These are phyloP conservation scores for Morbakka virulenta DNA, from an alignment of 30 jellyfish, hydroid and myxozoan species.

Conservation along the genomic window DNA sequence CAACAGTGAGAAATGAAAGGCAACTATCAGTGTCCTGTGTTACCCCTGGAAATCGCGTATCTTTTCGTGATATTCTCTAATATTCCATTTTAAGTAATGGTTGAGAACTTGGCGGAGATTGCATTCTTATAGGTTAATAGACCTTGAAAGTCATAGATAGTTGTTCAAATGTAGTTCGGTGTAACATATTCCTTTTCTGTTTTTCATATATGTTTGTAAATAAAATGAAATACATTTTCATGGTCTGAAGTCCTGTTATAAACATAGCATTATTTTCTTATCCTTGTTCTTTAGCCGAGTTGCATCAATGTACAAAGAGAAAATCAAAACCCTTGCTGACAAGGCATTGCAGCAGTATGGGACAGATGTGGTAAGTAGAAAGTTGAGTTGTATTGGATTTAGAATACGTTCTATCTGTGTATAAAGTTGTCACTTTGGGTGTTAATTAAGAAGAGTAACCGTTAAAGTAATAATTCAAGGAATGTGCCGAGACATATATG, in stretches of 20 bases:
- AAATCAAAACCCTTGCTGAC: conserved; percentile 45
- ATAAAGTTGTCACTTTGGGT: background rate
- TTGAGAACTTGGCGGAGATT: too few species aligned
- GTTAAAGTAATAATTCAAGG: background rate
- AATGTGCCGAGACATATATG: too few species aligned
- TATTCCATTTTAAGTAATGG: too few species aligned
- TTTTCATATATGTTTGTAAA: background rate
- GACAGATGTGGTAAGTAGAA: conserved; percentile 45
- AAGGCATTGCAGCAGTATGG: conserved; percentile 80
- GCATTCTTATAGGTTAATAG: too few species aligned
- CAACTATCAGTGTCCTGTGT: too few species aligned
- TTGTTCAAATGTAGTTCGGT: background rate
- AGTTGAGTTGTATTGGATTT: too few species aligned
- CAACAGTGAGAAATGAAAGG: too few species aligned
- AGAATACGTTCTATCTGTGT: background rate
- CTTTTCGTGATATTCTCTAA: too few species aligned
- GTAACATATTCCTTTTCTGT: background rate
- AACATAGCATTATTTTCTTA: background rate
- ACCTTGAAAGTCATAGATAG: too few species aligned
- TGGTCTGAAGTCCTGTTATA: background rate
- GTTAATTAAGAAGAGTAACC: background rate
- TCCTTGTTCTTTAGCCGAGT: conserved; percentile 51
- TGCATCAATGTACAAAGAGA: conserved; percentile 86
- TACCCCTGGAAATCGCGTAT: too few species aligned
- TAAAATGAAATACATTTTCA: background rate